Conservation (phyloP, 2,113 vertebrate genomes). For the Mohoua ochrocephala region DNA sequence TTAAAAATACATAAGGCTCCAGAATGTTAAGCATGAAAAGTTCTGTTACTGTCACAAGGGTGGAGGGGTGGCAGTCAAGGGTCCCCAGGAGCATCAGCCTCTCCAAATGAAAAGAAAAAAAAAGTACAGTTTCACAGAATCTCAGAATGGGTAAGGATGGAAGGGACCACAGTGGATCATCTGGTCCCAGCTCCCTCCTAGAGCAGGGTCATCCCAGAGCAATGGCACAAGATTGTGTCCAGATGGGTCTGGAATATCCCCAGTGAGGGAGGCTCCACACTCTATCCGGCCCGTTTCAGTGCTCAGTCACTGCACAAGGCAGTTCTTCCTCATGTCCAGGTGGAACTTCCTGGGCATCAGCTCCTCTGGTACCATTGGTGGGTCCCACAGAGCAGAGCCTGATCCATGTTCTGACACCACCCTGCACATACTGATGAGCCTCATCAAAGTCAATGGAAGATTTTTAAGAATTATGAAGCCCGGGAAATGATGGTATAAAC, state of each 20-base stretch:
- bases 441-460: background rate
- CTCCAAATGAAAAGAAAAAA: background rate
- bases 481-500: background rate
- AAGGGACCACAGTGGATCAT: background rate
- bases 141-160: no score
- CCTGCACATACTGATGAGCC: no score
- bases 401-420: background rate
- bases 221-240: background rate
- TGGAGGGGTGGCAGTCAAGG: background rate
- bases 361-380: background rate
- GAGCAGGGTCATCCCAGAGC: background rate
- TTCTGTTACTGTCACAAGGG: background rate
- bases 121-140: fast-evolving
- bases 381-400: background rate
- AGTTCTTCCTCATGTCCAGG: background rate
- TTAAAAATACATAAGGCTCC: background rate
- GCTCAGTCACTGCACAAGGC: no score
- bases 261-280: background rate
- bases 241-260: background rate
- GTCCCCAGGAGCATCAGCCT: background rate
- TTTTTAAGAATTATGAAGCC: background rate
- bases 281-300: background rate
- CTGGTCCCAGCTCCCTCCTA: background rate
- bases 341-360: background rate
- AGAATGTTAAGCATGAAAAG: background rate